Conservation (phyloP, 2,113 vertebrate genomes). For the Lycocorax pyrrhopterus region DNA sequence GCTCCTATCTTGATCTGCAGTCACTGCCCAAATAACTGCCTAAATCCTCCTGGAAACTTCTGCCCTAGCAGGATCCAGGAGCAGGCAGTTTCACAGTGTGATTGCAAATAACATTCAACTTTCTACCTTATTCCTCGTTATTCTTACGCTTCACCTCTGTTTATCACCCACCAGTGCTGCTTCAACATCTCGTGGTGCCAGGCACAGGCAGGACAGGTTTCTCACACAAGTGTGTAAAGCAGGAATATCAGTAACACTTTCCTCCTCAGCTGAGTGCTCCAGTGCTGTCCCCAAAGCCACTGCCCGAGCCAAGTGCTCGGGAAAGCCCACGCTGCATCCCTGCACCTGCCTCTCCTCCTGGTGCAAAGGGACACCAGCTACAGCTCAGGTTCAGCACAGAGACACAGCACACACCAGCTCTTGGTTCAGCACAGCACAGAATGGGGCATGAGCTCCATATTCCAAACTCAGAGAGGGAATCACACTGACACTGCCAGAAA, state of each 20-base stretch:
- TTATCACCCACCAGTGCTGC: background rate
- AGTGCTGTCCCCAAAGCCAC: background rate
- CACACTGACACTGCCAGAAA: background rate
- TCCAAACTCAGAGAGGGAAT: background rate
- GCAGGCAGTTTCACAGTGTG: background rate
- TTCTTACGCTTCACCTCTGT: background rate
- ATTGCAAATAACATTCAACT: background rate
- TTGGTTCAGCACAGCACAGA: background rate
- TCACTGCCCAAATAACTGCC: background rate
- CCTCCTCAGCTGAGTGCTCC: background rate
- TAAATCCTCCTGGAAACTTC: background rate
- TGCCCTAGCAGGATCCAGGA: background rate
- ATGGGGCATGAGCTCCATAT: background rate
- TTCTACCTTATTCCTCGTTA: background rate
- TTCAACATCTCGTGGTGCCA: background rate
- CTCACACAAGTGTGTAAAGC: accelerated
- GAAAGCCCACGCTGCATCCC: background rate
- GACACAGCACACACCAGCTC: background rate
- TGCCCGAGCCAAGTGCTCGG: accelerated
- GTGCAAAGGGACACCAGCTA: background rate
- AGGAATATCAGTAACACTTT: background rate
- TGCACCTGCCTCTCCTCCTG: background rate
- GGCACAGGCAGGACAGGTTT: background rate
- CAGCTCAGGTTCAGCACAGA: background rate
- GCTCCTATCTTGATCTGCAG: background rate